A percentile compares a stretch with the other conserved stretches of the same genome.
Conservation (phyloP, 2,888 invertebrate species). For the Nymphalis polychloros region DNA sequence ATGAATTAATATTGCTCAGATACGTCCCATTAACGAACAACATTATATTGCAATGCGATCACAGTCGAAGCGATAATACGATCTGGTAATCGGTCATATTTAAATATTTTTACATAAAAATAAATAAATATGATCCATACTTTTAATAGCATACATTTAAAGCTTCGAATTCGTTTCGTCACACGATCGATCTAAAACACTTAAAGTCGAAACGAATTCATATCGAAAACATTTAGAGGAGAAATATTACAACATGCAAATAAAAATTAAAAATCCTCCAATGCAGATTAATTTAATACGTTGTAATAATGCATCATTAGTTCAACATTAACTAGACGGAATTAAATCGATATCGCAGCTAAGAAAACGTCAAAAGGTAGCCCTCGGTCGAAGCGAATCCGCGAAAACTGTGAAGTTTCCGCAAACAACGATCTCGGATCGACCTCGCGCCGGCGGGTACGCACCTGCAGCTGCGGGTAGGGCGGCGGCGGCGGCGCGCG, state of each 20-base stretch:
- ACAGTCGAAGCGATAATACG: slow-evolving; percentile 61
- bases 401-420: not conserved
- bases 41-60: slow-evolving; percentile 67
- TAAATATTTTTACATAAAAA: slow-evolving; percentile 36
- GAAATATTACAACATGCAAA: slow-evolving; percentile 75
- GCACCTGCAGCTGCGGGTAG: slow-evolving; percentile 72
- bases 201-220: slow-evolving; percentile 51
- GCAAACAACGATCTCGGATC: too few relatives aligned
- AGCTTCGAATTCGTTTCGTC: slow-evolving; percentile 65
- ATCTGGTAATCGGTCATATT: slow-evolving; percentile 63
- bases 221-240: slow-evolving; percentile 65
- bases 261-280: slow-evolving; percentile 72
- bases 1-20: slow-evolving; percentile 75
- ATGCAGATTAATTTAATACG: slow-evolving; percentile 42
- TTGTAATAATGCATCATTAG: slow-evolving; percentile 23
- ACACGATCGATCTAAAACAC: slow-evolving; percentile 32
- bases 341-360: slow-evolving; percentile 2
- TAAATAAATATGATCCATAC: slow-evolving; percentile 65
- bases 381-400: not conserved
- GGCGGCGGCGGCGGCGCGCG: slow-evolving; percentile 81
- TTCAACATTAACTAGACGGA: not conserved
- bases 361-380: not conserved
- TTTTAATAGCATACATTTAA: slow-evolving; percentile 72
- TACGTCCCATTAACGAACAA: slow-evolving; percentile 53
- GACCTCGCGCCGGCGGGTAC: not conserved